phyloP scores from a whole-genome alignment of 2,888 invertebrate genomes.

The Callosobruchus maculatus region DNA sequence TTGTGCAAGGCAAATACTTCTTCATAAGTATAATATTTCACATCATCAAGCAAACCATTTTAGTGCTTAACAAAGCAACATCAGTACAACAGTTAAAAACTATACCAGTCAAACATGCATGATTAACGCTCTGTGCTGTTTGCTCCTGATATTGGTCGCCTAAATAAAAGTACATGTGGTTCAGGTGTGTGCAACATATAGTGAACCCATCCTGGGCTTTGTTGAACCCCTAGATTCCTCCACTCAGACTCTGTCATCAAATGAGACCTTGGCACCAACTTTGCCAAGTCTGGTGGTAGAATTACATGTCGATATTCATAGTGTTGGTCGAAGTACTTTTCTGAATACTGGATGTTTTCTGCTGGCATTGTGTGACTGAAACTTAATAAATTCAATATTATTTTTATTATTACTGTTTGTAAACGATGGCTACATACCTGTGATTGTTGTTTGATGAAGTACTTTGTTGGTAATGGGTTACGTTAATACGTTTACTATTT shows the following conservation, averaged over 20 bases:
- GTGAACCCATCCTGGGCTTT: slow-evolving; percentile 87
- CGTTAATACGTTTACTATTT: no score
- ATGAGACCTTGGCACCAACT: slow-evolving; percentile 82
- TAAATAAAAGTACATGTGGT: slow-evolving; percentile 81
- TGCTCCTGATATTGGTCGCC: slow-evolving; percentile 51
- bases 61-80: no score
- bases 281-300: slow-evolving; percentile 79
- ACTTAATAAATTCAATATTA: background rate
- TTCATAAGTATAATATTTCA: no score
- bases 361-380: slow-evolving; percentile 22
- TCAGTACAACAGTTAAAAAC: background rate
- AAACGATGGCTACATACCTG: no score
- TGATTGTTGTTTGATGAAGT: no score
- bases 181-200: slow-evolving; percentile 91
- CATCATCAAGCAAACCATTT: no score
- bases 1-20: no score
- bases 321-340: slow-evolving; percentile 81
- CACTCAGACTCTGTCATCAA: slow-evolving; percentile 94
- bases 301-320: slow-evolving; percentile 94
- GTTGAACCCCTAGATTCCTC: slow-evolving; percentile 91
- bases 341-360: slow-evolving; percentile 80
- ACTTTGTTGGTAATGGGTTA: no score
- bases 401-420: background rate
- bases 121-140: background rate
- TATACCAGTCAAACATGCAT: background rate